Conservation (phyloP, 1,140 invertebrate species). For the Trialeurodes vaporariorum region DNA sequence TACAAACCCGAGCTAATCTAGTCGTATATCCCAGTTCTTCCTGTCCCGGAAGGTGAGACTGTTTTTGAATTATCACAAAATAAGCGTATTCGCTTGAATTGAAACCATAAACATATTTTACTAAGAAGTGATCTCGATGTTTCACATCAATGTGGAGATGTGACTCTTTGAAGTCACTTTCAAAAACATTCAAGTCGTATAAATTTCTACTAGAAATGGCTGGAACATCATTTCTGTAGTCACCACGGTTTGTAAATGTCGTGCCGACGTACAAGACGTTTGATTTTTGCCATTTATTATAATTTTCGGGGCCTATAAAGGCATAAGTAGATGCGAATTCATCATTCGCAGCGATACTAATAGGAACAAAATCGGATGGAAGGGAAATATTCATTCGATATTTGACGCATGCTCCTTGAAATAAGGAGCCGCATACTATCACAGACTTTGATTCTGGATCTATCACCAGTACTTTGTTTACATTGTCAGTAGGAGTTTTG, state of each 20-base stretch:
- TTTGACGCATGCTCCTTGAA: slow-evolving; percentile 77
- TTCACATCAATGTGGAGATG: slow-evolving; percentile 84
- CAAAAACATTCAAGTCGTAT: slow-evolving; percentile 61
- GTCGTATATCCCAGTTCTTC: slow-evolving; percentile 84
- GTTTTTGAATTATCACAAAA: slow-evolving; percentile 88
- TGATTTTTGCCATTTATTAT: slow-evolving; percentile 54
- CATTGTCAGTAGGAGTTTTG: slow-evolving; percentile 61
- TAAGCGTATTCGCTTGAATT: slow-evolving; percentile 89
- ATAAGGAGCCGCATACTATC: slow-evolving; percentile 76
- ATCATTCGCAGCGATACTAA: slow-evolving; percentile 82
- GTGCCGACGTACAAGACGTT: slow-evolving; percentile 89
- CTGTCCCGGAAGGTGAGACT: slow-evolving; percentile 72
- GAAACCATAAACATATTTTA: slow-evolving; percentile 92
- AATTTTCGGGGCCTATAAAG: slow-evolving; percentile 84
- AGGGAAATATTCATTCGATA: slow-evolving; percentile 74
- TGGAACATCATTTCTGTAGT: slow-evolving; percentile 86
- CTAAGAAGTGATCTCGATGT: slow-evolving; percentile 85
- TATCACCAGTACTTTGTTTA: slow-evolving; percentile 84
- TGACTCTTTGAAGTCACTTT: slow-evolving; percentile 77
- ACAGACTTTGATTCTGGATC: slow-evolving; percentile 67
- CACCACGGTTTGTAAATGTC: slow-evolving; percentile 83
- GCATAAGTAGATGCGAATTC: slow-evolving; percentile 82
- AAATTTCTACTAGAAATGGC: slow-evolving; percentile 79
- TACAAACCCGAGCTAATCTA: slow-evolving; percentile 79
- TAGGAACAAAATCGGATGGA: slow-evolving; percentile 57